Evolutionary conservation across 2,113 vertebrate species (phyloP), one percentile per base, ranked within the genome.

Genomic region (Gracilinanus agilis): DNA sequence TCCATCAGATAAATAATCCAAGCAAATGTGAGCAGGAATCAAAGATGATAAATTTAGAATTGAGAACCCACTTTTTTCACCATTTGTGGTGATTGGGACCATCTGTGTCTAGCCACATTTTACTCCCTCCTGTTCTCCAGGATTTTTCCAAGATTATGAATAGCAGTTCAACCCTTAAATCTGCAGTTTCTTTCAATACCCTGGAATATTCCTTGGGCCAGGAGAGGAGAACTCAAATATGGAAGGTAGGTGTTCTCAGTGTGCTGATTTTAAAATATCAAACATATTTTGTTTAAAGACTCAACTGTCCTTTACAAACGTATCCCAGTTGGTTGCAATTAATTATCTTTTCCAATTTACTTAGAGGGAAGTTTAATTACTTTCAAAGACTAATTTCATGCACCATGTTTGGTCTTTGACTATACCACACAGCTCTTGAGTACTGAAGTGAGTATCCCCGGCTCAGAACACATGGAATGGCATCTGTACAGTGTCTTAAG

Each of bases 351-450:
- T 90, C 44, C 25, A 89, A 90, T 90, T 90, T 53, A 90, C 27
- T 90, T 90, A 90, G 13, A n/a, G 89, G 24, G 5, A 90, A 49
- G 89, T 90, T 90, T 90, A 90, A 90, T 90, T 90, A 53, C 89
- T 90, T 90, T 44, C 44, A 90, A 53, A 90, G 44, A 90, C 49
- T 53, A 90, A 90, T 90, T 90, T 90, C 44, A 53, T 27, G 44
- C 24, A 90, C 24, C 24, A 29, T 3, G 27, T 90, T 90, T 90
- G 44, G 44, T 44, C 44, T 44, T 53, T 10, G 16, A 90, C 49
- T 19, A 53, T 24, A 53, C 49, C 49, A 25, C n/a, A 83, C 7
- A 83, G 67, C 34, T 90, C 44, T 90, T 2, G 67, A 40, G 67
- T 10, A 21, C 44, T 53, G 24, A 27, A 90, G 27, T 27, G 24